Evolutionary conservation across 2,888 invertebrate genomes (phyloP), one percentile per base, ranked within the genome.

Genomic region (Galeopsomyia nigrocyanea): DNA sequence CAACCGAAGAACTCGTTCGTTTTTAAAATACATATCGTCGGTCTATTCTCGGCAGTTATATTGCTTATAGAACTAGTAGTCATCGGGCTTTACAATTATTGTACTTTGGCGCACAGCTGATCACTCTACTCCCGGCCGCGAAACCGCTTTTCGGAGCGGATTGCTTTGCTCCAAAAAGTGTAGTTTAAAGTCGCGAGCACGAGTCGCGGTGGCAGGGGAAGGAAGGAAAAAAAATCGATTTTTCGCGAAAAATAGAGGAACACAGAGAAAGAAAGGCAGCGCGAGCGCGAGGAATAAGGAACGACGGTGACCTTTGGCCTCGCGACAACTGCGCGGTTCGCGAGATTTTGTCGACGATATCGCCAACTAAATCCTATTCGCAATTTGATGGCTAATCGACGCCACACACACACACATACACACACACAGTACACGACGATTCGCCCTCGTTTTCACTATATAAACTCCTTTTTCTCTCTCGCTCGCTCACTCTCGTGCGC

Each of bases 361-460:
- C 49, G 51, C 31, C 21, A 16, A 57, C 58, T 22, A 68, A 72
- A 68, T 68, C 13, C 62, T 63, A 63, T n/a, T n/a, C 61, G 60
- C 61, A 61, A 73, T 73, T 56, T 69, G 63, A 50, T 73, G 55
- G 68, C 60, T 53, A 64, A 55, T 60, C 63, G 56, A 31, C 61
- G 46, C 21, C 50, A 53, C 17, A 46, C 50, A 46, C 21, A n/a
- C 31, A 47, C 60, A n/a, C n/a, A n/a, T n/a, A n/a, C n/a, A n/a
- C n/a, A n/a, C 61, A 66, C 66, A 66, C 61, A 71, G 62, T 65
- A 61, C 71, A 71, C 61, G 66, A 56, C 61, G 39, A 39, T 71
- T 58, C 61, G 65, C 19, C 65, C 67, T 63, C 68, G 56, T 73
- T 71, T n/a, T 66, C 56, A 17, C 31, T 26, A 47, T 26, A 47